Percentiles rank a stretch among this genome's conserved stretches.
These are phyloP conservation scores for Drosophila arizonae DNA, from an alignment of 1,140 invertebrate species.

Conservation along the genomic window DNA sequence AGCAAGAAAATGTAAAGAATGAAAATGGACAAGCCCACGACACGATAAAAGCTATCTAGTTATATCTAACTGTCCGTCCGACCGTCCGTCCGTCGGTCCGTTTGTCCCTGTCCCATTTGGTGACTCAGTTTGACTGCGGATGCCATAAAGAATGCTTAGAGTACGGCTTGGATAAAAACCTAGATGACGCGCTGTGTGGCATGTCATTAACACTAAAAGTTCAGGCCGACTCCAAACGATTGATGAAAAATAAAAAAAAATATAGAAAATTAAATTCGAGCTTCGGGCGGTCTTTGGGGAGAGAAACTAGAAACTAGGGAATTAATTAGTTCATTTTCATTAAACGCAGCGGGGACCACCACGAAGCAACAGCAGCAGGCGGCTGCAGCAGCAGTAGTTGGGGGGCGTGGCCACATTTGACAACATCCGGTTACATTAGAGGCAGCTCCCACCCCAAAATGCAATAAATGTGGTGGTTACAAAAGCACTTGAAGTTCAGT, in stretches of 20 bases:
- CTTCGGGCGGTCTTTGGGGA: no score
- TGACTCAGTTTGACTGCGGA: slow-evolving; percentile 37
- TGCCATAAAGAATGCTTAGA: slow-evolving; percentile 36
- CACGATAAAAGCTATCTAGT: slow-evolving; percentile 21
- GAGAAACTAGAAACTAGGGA: background rate
- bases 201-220: slow-evolving; percentile 28
- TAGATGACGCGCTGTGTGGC: slow-evolving; percentile 16
- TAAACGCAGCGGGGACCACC: slow-evolving; percentile 20
- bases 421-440: slow-evolving; percentile 62
- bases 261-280: background rate
- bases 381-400: background rate
- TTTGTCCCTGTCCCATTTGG: background rate
- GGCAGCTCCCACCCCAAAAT: slow-evolving; percentile 7
- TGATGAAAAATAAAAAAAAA: slow-evolving; percentile 5
- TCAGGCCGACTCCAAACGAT: slow-evolving; percentile 7
- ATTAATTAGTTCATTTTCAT: slow-evolving; percentile 39
- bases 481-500: slow-evolving; percentile 66
- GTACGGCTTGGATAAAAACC: background rate
- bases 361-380: background rate
- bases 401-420: slow-evolving; percentile 42
- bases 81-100: no score
- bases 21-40: slow-evolving; percentile 15
- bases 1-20: background rate
- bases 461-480: background rate
- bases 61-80: background rate